These are phyloP conservation scores for Diaprepes abbreviatus DNA, from an alignment of 2,888 invertebrate species.

Conservation along the genomic window DNA sequence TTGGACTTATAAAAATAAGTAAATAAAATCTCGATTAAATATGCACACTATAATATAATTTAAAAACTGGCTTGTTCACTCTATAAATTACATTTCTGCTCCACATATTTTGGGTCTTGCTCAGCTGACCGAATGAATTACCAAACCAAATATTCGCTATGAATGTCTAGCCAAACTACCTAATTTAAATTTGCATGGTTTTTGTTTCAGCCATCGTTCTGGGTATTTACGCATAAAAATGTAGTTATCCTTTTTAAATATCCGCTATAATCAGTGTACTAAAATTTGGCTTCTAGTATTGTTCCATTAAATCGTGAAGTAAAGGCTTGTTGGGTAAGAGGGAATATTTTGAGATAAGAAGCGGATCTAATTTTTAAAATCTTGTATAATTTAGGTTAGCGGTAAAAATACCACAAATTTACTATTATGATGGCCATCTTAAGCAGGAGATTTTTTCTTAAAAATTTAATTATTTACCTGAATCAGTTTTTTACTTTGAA, in stretches of 20 bases:
- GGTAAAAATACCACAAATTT: no score
- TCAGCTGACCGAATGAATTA: not conserved
- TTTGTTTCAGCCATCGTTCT: not conserved
- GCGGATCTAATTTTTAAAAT: not conserved
- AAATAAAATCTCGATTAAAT: no score
- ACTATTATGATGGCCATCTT: no score
- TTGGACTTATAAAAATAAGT: no score
- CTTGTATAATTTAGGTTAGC: no score
- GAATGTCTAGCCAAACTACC: not conserved
- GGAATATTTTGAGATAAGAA: not conserved
- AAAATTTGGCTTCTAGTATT: not conserved
- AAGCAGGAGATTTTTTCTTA: no score
- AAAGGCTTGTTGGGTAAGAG: not conserved
- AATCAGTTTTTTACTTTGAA: no score
- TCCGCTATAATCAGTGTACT: not conserved
- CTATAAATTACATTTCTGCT: no score
- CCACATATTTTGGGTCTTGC: not conserved
- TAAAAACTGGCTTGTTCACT: no score
- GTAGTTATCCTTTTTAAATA: not conserved
- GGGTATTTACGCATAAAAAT: not conserved
- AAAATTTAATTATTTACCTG: no score
- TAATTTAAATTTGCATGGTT: not conserved
- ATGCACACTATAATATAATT: no score
- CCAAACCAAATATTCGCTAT: not conserved
- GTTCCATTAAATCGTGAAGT: not conserved